Conservation (phyloP, 2,888 invertebrate species). For the Odontocolon sp. region DNA sequence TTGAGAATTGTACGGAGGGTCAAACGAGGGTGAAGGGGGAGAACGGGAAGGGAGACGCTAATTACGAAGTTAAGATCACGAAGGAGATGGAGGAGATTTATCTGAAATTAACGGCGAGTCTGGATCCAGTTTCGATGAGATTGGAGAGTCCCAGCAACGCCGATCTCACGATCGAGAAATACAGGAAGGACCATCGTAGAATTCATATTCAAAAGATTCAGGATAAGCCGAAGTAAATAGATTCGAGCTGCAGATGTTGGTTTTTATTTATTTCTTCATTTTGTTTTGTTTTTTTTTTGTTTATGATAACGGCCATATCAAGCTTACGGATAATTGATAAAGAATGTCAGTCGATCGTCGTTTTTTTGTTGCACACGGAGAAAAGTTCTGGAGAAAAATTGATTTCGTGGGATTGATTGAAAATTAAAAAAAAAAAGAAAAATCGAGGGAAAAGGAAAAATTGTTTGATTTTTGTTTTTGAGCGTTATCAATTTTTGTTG, state of each 20-base stretch:
- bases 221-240: slow-evolving; percentile 55
- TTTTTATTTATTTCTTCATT: no score
- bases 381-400: no score
- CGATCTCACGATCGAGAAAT: slow-evolving; percentile 78
- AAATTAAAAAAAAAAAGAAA: no score
- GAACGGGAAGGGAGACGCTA: slow-evolving; percentile 51
- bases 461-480: no score
- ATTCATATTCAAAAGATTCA: slow-evolving; percentile 68
- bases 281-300: background rate
- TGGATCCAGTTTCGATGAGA: slow-evolving; percentile 72
- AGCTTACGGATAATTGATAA: slow-evolving; percentile 9
- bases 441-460: background rate
- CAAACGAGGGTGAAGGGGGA: slow-evolving; percentile 54
- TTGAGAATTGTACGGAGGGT: slow-evolving; percentile 72
- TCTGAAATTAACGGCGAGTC: slow-evolving; percentile 76
- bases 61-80: slow-evolving; percentile 76
- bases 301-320: slow-evolving; percentile 5
- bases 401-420: no score
- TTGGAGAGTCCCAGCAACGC: slow-evolving; percentile 65
- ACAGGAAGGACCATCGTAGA: slow-evolving; percentile 76
- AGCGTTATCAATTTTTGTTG: no score
- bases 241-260: no score
- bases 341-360: background rate
- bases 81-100: slow-evolving; percentile 79
- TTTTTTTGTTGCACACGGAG: no score